Conservation (phyloP, 2,797 vertebrate genomes). For the Sitta carolinensis region DNA sequence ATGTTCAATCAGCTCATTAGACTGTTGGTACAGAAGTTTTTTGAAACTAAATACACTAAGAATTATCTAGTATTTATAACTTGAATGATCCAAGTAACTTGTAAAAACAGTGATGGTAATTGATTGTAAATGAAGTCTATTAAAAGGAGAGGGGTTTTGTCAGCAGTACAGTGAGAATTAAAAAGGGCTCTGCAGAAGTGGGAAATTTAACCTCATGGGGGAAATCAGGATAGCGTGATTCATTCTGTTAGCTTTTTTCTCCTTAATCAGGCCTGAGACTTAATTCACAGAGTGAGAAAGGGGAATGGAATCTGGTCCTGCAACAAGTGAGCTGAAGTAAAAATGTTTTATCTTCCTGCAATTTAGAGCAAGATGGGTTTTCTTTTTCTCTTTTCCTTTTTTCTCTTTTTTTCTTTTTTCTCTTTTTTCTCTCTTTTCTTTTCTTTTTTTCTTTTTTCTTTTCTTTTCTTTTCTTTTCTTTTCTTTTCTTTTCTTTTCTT, state of each 20-base stretch:
- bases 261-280: neutral
- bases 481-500: too few species aligned
- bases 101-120: neutral
- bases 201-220: neutral
- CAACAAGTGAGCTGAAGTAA: neutral
- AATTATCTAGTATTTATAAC: neutral
- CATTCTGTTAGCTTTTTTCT: neutral
- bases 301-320: neutral
- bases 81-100: neutral
- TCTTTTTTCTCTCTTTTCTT: too few species aligned
- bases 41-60: neutral
- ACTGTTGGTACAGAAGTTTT: neutral
- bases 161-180: neutral
- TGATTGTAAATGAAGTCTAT: neutral
- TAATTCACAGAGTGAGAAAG: neutral
- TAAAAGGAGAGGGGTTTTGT: neutral
- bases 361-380: neutral
- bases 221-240: neutral
- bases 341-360: neutral
- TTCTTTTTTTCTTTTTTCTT: neutral
- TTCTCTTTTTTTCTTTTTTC: neutral
- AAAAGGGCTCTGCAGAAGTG: neutral
- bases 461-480: neutral
- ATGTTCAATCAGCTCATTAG: neutral
- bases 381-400: neutral